phyloP scores from a whole-genome alignment of 2,888 invertebrate genomes.

The Drosophila acutilabella region DNA sequence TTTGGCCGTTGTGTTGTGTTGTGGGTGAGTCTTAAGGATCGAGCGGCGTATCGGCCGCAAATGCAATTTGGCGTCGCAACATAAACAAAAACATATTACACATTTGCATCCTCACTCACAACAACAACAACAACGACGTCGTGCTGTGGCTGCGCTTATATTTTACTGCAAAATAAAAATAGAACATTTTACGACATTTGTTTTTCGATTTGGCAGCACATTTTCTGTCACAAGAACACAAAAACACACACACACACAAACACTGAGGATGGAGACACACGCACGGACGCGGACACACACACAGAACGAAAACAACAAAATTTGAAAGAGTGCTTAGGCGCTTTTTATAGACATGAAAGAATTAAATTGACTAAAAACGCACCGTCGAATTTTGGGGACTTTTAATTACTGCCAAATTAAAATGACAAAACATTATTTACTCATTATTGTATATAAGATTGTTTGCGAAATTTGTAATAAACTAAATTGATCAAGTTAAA shows the following conservation, averaged over 20 bases:
- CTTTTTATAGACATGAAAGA: slow-evolving; percentile 46
- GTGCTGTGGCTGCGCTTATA: slow-evolving; percentile 44
- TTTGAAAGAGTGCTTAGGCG: slow-evolving; percentile 26
- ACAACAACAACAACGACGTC: slow-evolving; percentile 39
- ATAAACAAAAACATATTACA: slow-evolving; percentile 75
- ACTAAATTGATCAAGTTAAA: slow-evolving; percentile 36
- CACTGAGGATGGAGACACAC: slow-evolving; percentile 10
- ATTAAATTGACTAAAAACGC: slow-evolving; percentile 22
- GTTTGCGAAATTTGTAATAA: slow-evolving; percentile 19
- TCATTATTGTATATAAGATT: slow-evolving; percentile 26
- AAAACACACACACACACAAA: slow-evolving; percentile 27
- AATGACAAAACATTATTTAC: slow-evolving; percentile 48
- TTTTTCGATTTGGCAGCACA: slow-evolving; percentile 63
- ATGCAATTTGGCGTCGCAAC: slow-evolving; percentile 76
- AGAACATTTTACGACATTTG: slow-evolving; percentile 74
- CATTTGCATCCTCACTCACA: slow-evolving; percentile 65
- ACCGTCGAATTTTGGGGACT: slow-evolving; percentile 32
- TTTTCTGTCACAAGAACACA: slow-evolving; percentile 57
- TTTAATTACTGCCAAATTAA: slow-evolving; percentile 29
- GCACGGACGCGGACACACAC: slow-evolving; percentile 18
- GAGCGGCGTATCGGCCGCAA: slow-evolving; percentile 74
- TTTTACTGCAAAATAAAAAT: slow-evolving; percentile 78
- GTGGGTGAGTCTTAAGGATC: slow-evolving; percentile 59
- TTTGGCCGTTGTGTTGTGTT: slow-evolving; percentile 7
- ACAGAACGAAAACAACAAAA: slow-evolving; percentile 43